These are phyloP conservation scores for Cheilosia grossa DNA, from an alignment of 2,888 invertebrate species.

Conservation along the genomic window DNA sequence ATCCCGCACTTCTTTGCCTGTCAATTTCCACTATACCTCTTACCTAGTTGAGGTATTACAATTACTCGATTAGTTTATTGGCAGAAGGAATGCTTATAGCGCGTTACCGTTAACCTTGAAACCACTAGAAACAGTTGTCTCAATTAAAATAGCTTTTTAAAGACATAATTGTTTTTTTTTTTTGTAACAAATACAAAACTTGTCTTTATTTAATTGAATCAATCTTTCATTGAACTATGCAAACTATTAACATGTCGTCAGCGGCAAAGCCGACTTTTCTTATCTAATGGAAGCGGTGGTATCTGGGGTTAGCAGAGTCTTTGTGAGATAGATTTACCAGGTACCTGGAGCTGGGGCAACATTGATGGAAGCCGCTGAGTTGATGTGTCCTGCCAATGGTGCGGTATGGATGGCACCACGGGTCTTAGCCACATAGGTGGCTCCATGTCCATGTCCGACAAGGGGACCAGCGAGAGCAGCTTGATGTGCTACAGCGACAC, in stretches of 20 bases:
- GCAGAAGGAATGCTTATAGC: not conserved
- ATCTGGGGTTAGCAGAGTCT: slow-evolving; percentile 26
- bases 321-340: slow-evolving; percentile 43
- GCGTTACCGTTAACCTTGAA: not conserved
- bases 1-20: no score
- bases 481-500: slow-evolving; percentile 79
- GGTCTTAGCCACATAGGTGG: slow-evolving; percentile 80
- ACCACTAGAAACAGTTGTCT: not conserved
- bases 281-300: slow-evolving; percentile 24
- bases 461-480: slow-evolving; percentile 77
- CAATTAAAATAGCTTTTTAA: not conserved
- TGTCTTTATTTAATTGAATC: slow-evolving; percentile 60
- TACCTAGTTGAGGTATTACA: not conserved
- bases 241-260: slow-evolving; percentile 52
- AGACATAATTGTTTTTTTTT: slow-evolving; percentile 10
- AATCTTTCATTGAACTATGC: slow-evolving; percentile 71
- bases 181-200: slow-evolving; percentile 45
- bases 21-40: not conserved
- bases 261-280: slow-evolving; percentile 40
- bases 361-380: slow-evolving; percentile 80
- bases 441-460: slow-evolving; percentile 77
- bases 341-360: slow-evolving; percentile 81
- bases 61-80: slow-evolving; percentile 1
- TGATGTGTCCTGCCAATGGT: slow-evolving; percentile 79
- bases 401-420: slow-evolving; percentile 81